Evolutionary conservation across 2,888 invertebrate genomes (phyloP).

Genomic region (Drosophila helvetica): DNA sequence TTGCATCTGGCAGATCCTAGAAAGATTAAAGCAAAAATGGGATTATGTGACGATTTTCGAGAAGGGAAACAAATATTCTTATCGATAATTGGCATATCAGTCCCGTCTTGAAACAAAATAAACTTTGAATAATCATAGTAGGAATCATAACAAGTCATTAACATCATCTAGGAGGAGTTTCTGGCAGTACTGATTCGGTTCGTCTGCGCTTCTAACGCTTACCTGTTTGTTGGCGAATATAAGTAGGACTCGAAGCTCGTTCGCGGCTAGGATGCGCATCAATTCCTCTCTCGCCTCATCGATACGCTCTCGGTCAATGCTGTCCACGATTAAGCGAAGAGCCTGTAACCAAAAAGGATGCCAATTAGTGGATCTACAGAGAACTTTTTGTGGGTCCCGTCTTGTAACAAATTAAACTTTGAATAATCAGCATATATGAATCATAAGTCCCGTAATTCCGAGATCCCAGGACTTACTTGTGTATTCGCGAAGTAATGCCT

Average conservation of each 20-base stretch:
- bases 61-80: neutral
- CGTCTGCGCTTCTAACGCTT: slow-evolving; percentile 19
- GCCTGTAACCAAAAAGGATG: slow-evolving; percentile 86
- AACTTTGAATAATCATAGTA: neutral
- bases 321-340: slow-evolving; percentile 99
- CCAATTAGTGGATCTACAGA: neutral
- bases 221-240: slow-evolving; percentile 99
- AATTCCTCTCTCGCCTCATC: slow-evolving; percentile 99
- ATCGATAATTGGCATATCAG: neutral
- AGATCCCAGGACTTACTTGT: slow-evolving; percentile 85
- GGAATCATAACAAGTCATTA: too few relatives aligned
- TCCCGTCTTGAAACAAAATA: neutral
- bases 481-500: slow-evolving; percentile 99
- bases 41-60: neutral
- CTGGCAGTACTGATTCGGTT: too few relatives aligned
- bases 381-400: too few relatives aligned
- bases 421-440: too few relatives aligned
- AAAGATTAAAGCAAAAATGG: slow-evolving; percentile 58
- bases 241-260: slow-evolving; percentile 98
- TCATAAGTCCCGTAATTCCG: too few relatives aligned
- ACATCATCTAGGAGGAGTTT: too few relatives aligned
- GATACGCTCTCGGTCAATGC: slow-evolving; percentile 99
- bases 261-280: slow-evolving; percentile 99
- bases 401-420: too few relatives aligned
- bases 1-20: slow-evolving; percentile 99